phyloP scores from a whole-genome alignment of 2,113 vertebrate species.

The Puffinus mauretanicus region DNA sequence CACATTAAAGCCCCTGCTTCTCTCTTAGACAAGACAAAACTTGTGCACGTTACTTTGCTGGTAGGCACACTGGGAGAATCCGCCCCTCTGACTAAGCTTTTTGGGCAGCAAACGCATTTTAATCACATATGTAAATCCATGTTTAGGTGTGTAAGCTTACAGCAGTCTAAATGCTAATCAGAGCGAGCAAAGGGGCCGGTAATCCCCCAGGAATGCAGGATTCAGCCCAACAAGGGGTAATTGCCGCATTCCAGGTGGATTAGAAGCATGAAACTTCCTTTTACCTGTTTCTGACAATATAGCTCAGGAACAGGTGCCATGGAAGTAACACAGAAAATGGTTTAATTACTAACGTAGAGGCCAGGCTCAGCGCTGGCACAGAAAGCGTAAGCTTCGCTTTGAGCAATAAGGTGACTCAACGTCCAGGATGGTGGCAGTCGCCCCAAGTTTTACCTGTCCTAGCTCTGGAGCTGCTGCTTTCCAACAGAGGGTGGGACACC shows the following conservation, averaged over 20 bases:
- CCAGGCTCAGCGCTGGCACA: neutral
- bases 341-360: accelerated
- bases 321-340: accelerated
- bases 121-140: neutral
- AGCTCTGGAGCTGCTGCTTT: neutral
- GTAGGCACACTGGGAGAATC: neutral
- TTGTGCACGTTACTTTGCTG: neutral
- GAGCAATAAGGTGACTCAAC: neutral
- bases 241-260: constrained; percentile 28
- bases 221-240: neutral
- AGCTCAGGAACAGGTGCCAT: neutral
- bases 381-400: neutral
- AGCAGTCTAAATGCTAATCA: neutral
- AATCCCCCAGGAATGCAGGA: constrained; percentile 57
- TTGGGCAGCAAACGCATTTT: neutral
- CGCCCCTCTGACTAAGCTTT: constrained; percentile 17
- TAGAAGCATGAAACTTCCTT: neutral
- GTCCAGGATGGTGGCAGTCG: accelerated
- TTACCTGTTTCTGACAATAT: neutral
- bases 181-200: neutral
- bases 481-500: neutral
- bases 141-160: neutral
- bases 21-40: neutral
- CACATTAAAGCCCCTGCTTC: neutral
- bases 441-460: neutral